phyloP scores from a whole-genome alignment of 2,888 invertebrate genomes.

The Eilema caniola region DNA sequence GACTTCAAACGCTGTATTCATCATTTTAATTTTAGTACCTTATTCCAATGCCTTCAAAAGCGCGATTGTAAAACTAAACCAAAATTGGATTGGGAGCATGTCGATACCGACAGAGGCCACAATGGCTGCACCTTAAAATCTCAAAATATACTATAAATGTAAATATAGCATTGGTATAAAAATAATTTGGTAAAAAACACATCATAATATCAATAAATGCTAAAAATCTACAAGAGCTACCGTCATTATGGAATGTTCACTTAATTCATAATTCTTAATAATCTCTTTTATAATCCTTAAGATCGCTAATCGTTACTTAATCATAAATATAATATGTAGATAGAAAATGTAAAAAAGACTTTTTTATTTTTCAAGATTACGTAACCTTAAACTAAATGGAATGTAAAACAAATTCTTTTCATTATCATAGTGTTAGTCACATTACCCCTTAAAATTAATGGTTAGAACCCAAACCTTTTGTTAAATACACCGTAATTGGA shows the following conservation, averaged over 20 bases:
- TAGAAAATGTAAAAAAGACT: constrained; percentile 56
- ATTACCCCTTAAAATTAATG: constrained; percentile 78
- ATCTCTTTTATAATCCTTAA: constrained; percentile 69
- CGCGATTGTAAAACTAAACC: constrained; percentile 21
- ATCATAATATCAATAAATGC: constrained; percentile 64
- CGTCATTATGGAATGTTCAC: constrained; percentile 71
- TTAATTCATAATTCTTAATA: constrained; percentile 66
- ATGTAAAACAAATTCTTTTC: constrained; percentile 70
- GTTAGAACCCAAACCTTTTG: constrained; percentile 83
- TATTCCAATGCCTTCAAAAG: constrained; percentile 22
- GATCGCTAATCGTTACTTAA: constrained; percentile 42
- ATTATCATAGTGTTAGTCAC: constrained; percentile 73
- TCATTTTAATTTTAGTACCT: neutral
- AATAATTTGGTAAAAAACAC: constrained; percentile 82
- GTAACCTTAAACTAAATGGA: constrained; percentile 78
- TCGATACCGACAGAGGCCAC: constrained; percentile 35
- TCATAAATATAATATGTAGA: constrained; percentile 50
- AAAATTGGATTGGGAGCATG: constrained; percentile 31
- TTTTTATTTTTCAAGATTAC: constrained; percentile 64
- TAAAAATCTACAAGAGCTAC: constrained; percentile 79
- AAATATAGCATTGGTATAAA: constrained; percentile 83
- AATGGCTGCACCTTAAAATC: constrained; percentile 56
- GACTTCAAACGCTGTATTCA: neutral
- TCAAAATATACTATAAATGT: constrained; percentile 67
- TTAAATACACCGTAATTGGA: constrained; percentile 71